Percentiles rank a stretch among this genome's conserved stretches.
These are phyloP conservation scores for Ataeniobius toweri DNA, from an alignment of 2,797 vertebrate genomes.

Conservation along the genomic window DNA sequence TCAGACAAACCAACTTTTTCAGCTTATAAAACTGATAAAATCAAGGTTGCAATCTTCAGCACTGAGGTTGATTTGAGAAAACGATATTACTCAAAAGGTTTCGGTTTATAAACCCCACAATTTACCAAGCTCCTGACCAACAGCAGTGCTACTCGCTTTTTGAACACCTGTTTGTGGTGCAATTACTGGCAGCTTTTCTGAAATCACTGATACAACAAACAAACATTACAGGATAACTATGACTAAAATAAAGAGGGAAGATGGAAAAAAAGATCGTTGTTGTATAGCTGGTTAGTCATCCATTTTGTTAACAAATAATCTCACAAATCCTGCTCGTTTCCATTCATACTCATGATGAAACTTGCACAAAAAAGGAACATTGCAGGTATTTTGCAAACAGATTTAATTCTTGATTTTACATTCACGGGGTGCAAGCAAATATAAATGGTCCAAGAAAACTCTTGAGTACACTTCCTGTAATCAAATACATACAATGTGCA, in stretches of 20 bases:
- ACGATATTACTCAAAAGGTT: constrained; percentile 16
- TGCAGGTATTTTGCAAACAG: neutral
- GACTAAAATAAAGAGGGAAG: neutral
- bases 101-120: constrained; percentile 8
- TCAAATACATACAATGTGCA: neutral
- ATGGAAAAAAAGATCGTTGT: constrained; percentile 11
- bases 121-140: neutral
- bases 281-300: neutral
- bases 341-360: neutral
- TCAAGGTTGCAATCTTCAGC: neutral
- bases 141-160: neutral
- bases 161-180: neutral
- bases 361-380: neutral
- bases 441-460: neutral
- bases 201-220: neutral
- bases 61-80: constrained; percentile 9
- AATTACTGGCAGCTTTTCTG: neutral
- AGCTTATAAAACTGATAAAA: neutral
- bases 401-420: neutral
- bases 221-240: neutral
- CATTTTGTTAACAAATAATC: constrained; percentile 5
- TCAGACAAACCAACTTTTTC: neutral
- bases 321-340: neutral
- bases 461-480: neutral
- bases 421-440: neutral